Evolutionary conservation across 1,140 invertebrate genomes (phyloP).

Genomic region (Oryctes rhinoceros): DNA sequence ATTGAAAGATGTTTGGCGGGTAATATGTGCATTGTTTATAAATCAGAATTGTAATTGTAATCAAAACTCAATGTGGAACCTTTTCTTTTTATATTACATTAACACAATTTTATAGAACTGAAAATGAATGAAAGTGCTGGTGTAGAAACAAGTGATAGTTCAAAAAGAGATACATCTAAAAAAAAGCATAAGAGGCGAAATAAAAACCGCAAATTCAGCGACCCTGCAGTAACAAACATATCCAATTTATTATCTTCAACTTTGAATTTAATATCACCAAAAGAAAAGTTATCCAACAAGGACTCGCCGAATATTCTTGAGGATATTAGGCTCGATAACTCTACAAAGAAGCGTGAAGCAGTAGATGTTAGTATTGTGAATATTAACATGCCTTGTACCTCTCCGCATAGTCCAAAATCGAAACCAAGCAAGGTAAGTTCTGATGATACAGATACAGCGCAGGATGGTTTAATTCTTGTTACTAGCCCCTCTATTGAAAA

Average conservation of each 20-base stretch:
- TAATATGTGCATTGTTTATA: too few species aligned
- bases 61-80: too few species aligned
- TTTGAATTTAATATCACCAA: conserved; percentile 46
- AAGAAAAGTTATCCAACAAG: conserved; percentile 31
- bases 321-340: background rate
- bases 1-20: too few species aligned
- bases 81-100: too few species aligned
- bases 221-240: conserved; percentile 46
- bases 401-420: background rate
- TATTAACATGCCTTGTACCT: too few species aligned
- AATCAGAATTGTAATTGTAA: too few species aligned
- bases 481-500: conserved; percentile 41
- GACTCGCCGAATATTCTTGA: background rate
- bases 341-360: background rate
- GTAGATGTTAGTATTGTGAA: background rate
- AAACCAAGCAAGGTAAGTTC: background rate
- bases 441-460: background rate
- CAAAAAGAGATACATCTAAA: background rate
- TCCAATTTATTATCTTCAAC: conserved; percentile 46
- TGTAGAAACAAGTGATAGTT: background rate
- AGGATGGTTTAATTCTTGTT: background rate
- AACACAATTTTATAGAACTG: too few species aligned
- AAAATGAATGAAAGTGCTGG: too few species aligned
- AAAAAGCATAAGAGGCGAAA: conserved; percentile 44
- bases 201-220: conserved; percentile 46